These are phyloP conservation scores for Zaprionus davidi DNA, from an alignment of 1,140 invertebrate genomes.

Conservation along the genomic window DNA sequence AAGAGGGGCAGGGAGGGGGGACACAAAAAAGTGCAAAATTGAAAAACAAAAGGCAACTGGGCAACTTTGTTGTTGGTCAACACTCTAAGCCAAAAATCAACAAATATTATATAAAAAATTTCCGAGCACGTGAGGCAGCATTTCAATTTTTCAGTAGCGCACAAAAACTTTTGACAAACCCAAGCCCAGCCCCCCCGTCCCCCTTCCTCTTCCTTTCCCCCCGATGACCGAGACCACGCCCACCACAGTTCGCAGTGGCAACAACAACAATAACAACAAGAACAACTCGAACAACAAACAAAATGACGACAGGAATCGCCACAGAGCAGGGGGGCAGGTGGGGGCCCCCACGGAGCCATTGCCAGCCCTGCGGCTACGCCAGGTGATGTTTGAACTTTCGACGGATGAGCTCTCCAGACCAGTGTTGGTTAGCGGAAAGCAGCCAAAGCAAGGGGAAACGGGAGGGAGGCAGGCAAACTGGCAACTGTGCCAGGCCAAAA, in stretches of 20 bases:
- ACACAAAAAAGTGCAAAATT: conserved; percentile 62
- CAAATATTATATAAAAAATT: conserved; percentile 82
- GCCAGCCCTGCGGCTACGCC: conserved; percentile 55
- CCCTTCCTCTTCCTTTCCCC: conserved; percentile 14
- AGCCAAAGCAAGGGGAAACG: background rate
- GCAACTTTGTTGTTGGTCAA: conserved; percentile 80
- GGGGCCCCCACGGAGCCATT: conserved; percentile 62
- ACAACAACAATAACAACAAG: conserved; percentile 26
- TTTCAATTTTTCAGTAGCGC: conserved; percentile 77
- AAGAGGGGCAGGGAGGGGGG: background rate
- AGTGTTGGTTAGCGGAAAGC: conserved; percentile 13
- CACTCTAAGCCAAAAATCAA: conserved; percentile 83
- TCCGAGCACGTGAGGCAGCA: conserved; percentile 75
- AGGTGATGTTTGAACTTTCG: conserved; percentile 78
- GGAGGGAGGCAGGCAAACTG: background rate
- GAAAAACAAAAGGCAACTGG: conserved; percentile 78
- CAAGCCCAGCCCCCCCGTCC: background rate
- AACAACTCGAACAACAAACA: conserved; percentile 36
- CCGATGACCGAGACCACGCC: conserved; percentile 35
- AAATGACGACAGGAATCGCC: conserved; percentile 65
- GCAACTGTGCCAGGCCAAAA: conserved; percentile 43
- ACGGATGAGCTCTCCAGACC: conserved; percentile 40
- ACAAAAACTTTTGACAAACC: conserved; percentile 68
- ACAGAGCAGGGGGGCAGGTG: conserved; percentile 28
- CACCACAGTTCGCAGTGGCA: conserved; percentile 17